phyloP scores from a whole-genome alignment of 2,113 vertebrate species.

The Mus spicilegus region DNA sequence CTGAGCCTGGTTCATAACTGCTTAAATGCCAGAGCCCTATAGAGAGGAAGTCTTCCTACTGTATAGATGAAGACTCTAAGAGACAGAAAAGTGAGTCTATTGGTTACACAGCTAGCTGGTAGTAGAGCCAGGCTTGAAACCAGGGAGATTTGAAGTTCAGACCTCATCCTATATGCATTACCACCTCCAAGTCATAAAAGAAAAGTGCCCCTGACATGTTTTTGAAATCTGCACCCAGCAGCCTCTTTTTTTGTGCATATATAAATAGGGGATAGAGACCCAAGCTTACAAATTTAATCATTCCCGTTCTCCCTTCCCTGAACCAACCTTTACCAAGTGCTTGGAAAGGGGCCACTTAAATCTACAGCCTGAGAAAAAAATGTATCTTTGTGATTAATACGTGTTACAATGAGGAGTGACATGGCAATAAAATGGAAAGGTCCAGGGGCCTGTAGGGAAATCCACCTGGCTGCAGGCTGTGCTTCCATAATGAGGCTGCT shows the following conservation, averaged over 20 bases:
- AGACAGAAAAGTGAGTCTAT: background rate
- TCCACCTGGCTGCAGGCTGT: constrained; percentile 73
- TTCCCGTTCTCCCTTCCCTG: constrained; percentile 51
- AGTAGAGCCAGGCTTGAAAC: background rate
- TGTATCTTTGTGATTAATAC: constrained; percentile 85
- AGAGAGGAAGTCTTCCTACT: background rate
- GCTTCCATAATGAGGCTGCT: constrained; percentile 80
- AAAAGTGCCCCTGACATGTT: background rate
- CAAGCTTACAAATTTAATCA: constrained; percentile 54
- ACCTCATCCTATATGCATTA: background rate
- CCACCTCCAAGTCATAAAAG: background rate
- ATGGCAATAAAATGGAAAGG: constrained; percentile 83
- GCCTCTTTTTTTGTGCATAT: background rate
- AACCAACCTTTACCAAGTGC: constrained; percentile 59
- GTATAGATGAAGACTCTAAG: background rate
- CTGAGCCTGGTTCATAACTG: background rate
- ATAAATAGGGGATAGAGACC: constrained; percentile 15
- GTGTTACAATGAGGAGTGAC: constrained; percentile 82
- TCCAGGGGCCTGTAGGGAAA: constrained; percentile 84
- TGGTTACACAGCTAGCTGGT: background rate
- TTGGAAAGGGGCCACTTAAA: constrained; percentile 75
- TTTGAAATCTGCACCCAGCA: constrained; percentile 35
- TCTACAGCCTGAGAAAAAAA: constrained; percentile 69
- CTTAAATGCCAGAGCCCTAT: background rate
- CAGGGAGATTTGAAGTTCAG: background rate